phyloP scores from a whole-genome alignment of 92 coral and sea anemone species.

The Palythoa grandis region DNA sequence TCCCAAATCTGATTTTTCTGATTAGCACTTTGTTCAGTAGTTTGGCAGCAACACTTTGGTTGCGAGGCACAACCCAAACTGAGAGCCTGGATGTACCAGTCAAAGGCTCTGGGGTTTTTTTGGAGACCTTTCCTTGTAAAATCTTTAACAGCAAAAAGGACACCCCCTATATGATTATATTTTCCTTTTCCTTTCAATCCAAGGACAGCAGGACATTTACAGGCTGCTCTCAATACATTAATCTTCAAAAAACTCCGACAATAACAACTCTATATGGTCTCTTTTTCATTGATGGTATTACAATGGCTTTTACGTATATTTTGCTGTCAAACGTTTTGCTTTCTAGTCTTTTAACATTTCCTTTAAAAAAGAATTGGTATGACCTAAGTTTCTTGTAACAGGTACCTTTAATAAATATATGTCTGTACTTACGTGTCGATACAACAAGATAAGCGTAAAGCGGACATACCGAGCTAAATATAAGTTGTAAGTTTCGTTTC shows the following conservation, averaged over 20 bases:
- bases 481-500: too few relatives aligned
- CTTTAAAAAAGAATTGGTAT: too few relatives aligned
- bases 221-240: constrained; percentile 56
- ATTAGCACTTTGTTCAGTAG: constrained; percentile 52
- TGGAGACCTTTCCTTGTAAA: constrained; percentile 51
- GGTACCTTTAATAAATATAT: too few relatives aligned
- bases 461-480: too few relatives aligned
- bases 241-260: constrained; percentile 20
- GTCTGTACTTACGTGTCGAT: too few relatives aligned
- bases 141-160: constrained; percentile 52
- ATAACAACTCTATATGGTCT: constrained; percentile 41
- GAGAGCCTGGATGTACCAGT: constrained; percentile 60
- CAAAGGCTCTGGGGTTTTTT: constrained; percentile 58
- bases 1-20: constrained; percentile 61
- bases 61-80: constrained; percentile 64
- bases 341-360: too few relatives aligned
- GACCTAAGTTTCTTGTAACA: too few relatives aligned
- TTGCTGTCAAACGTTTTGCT: constrained; percentile 11
- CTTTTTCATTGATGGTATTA: constrained; percentile 58
- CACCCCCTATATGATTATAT: constrained; percentile 52
- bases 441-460: too few relatives aligned
- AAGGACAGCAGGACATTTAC: constrained; percentile 66
- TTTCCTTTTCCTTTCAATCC: constrained; percentile 49
- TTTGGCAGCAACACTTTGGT: constrained; percentile 66
- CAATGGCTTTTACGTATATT: constrained; percentile 52